Evolutionary conservation across 2,113 vertebrate species (phyloP), one percentile per base, ranked within the genome.

Genomic region (Leucoraja erinaceus): DNA sequence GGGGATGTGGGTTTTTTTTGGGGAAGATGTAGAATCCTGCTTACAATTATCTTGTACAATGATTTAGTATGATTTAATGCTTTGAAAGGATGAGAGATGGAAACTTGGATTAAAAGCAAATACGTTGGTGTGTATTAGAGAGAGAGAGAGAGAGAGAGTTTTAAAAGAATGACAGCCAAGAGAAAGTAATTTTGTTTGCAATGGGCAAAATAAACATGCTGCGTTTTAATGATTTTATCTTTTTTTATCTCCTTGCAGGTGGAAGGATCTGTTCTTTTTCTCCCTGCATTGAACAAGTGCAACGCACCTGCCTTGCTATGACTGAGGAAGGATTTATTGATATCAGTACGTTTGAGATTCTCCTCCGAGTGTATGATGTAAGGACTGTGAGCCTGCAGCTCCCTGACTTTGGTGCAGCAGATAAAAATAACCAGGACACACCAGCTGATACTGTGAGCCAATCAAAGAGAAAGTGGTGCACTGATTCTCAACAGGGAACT

Each of bases 211-310:
- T 61, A 56, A 59, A n/a, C 25, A n/a, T 66, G 59, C 11, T 31
- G 14, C 31, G 59, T 88, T 88, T 63, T 86, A 86, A 86, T n/a
- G 20, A 81, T 81, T 83, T 56, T 81, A 59, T 54, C 38, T 47
- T 3, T 79, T 7, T 56, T 63, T 93, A 77, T 95, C 20, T 28
- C 56, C 94, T 94, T 84, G 0, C 96, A 99, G 99, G 98, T 66
- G 98, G 99, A 2, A 98, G 98, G 79, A 94, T 99, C 93, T 99
- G 98, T 79, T 99, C 99, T 72, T 99, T 99, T 95, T 99, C 99
- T 0, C 99, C 99, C 0, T 99, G 98, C 94, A 98, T 99, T 0
- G 98, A 99, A 95, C 99, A 99, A 96, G 98, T 99, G 2, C 99
- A 99, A 94, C 96, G 96, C 95, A 99, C 98, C 0, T 99, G 98